Conservation (phyloP, 2,797 vertebrate species). For the Chromobotia macracanthus region DNA sequence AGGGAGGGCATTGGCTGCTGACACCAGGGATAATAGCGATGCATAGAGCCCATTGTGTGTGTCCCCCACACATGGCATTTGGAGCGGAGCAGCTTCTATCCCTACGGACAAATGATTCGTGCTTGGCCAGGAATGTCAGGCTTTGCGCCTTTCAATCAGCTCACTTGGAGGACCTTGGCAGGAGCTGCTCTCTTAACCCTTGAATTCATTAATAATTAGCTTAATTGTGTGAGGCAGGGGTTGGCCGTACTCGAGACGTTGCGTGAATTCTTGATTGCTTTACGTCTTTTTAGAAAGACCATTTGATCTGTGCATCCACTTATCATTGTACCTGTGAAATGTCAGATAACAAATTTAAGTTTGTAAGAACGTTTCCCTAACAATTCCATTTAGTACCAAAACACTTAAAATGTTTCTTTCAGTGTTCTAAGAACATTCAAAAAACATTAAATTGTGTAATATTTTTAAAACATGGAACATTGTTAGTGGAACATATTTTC, state of each 20-base stretch:
- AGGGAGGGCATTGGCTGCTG: slow-evolving; percentile 77
- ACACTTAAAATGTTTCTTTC: too few relatives aligned
- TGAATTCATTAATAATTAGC: slow-evolving; percentile 74
- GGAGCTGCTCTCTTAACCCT: slow-evolving; percentile 64
- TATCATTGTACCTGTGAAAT: background rate
- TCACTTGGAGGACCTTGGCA: slow-evolving; percentile 69
- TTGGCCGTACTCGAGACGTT: slow-evolving; percentile 38
- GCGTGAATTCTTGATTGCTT: slow-evolving; percentile 49
- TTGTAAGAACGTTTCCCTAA: too few relatives aligned
- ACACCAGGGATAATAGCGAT: slow-evolving; percentile 79
- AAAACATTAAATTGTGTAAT: too few relatives aligned
- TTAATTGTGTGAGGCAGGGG: slow-evolving; percentile 55
- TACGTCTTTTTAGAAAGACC: slow-evolving; percentile 22
- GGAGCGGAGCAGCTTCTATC: slow-evolving; percentile 71
- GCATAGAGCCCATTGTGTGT: slow-evolving; percentile 76
- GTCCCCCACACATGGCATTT: slow-evolving; percentile 77
- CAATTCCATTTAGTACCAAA: too few relatives aligned
- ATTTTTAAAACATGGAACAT: too few relatives aligned
- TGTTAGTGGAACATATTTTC: too few relatives aligned
- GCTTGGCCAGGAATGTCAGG: slow-evolving; percentile 74
- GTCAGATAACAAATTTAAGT: too few relatives aligned
- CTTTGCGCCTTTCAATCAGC: slow-evolving; percentile 70
- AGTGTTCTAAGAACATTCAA: too few relatives aligned
- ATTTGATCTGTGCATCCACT: background rate
- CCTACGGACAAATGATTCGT: slow-evolving; percentile 76